A percentile compares a stretch with the other conserved stretches of the same genome.
Evolutionary conservation across 2,797 vertebrate species (phyloP).

Genomic region (Furcifer pardalis): DNA sequence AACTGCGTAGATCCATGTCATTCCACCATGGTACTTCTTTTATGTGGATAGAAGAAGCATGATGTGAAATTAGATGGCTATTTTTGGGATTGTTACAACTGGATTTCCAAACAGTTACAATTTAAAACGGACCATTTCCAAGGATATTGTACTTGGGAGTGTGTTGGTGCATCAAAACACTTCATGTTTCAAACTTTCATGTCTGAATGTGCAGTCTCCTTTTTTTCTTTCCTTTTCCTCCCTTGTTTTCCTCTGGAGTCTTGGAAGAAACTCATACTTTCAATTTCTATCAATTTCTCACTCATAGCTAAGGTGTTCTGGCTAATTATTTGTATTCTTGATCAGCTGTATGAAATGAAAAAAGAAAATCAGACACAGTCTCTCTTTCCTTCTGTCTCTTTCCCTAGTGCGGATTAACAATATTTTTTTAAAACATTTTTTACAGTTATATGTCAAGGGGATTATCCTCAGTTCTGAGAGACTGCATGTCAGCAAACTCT

Average conservation of each 20-base stretch:
- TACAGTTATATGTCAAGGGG: conserved; percentile 40
- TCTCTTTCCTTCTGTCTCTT: rapidly evolving
- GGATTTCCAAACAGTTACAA: conserved; percentile 6
- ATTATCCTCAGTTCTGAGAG: conserved; percentile 1
- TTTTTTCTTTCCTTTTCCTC: background rate
- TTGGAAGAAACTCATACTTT: rapidly evolving
- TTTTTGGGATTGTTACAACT: conserved; percentile 11
- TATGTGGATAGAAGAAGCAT: background rate
- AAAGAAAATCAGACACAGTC: background rate
- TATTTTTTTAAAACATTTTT: conserved; percentile 48
- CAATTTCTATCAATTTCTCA: conserved; percentile 40
- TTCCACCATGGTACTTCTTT: no score
- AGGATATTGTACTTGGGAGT: background rate
- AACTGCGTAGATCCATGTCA: background rate
- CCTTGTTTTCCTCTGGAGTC: background rate
- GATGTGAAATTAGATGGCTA: background rate
- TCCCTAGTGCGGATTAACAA: conserved; percentile 31
- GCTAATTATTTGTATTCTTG: conserved; percentile 64
- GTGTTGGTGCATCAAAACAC: background rate
- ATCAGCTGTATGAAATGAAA: background rate
- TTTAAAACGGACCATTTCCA: conserved; percentile 25
- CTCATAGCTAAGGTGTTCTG: conserved; percentile 9
- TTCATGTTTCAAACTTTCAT: background rate
- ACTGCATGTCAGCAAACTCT: background rate
- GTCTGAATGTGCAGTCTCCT: background rate